Conservation (phyloP, 2,888 invertebrate species). For the Cephonodes hylas region DNA sequence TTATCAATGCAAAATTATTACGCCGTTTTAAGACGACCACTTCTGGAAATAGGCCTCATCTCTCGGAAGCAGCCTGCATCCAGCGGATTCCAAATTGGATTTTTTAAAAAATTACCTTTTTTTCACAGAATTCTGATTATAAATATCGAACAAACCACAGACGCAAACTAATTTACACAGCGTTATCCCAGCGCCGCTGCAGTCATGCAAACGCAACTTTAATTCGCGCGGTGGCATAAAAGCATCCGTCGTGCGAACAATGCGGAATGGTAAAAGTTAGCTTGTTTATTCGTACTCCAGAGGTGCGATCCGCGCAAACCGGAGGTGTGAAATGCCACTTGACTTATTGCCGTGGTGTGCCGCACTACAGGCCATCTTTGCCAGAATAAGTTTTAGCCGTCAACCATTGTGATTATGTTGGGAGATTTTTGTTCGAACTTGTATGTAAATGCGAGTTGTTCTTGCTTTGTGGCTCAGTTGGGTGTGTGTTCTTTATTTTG, state of each 20-base stretch:
- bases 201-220: not conserved
- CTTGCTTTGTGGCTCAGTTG: not conserved
- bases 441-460: not conserved
- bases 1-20: too few species aligned
- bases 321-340: slow-evolving; percentile 54
- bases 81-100: too few species aligned
- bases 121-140: too few species aligned
- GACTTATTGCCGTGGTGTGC: slow-evolving; percentile 41
- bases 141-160: too few species aligned
- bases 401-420: not conserved
- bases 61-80: too few species aligned
- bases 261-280: slow-evolving; percentile 66
- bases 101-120: too few species aligned
- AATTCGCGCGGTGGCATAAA: slow-evolving; percentile 18
- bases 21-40: too few species aligned
- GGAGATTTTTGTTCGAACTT: not conserved
- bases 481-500: not conserved
- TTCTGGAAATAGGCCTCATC: too few species aligned
- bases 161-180: not conserved
- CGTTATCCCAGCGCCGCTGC: not conserved
- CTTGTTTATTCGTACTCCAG: slow-evolving; percentile 67
- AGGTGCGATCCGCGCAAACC: slow-evolving; percentile 55
- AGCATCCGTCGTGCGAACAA: slow-evolving; percentile 36
- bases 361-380: slow-evolving; percentile 2
- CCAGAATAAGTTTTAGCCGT: not conserved